These are phyloP conservation scores for Aphelinus atriplicis DNA, from an alignment of 1,140 invertebrate genomes.

Conservation along the genomic window DNA sequence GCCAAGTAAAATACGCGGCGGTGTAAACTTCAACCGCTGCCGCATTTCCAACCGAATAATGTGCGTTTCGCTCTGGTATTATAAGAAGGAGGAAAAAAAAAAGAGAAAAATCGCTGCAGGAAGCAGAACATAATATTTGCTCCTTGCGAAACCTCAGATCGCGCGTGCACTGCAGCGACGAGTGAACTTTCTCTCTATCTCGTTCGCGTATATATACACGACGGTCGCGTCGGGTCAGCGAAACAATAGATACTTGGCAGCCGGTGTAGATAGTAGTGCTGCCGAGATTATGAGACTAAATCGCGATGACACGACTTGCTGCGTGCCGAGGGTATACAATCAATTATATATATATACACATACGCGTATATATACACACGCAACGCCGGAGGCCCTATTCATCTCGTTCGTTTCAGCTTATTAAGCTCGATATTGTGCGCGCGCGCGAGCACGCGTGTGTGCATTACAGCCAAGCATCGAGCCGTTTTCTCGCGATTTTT, in stretches of 20 bases:
- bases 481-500: no score
- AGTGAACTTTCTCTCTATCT: neutral
- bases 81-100: no score
- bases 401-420: conserved; percentile 35
- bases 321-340: neutral
- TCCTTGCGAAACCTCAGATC: neutral
- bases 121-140: no score
- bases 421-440: conserved; percentile 14
- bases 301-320: conserved; percentile 14
- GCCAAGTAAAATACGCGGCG: no score
- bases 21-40: no score
- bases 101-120: no score
- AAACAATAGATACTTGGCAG: conserved; percentile 39
- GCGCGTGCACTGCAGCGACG: neutral
- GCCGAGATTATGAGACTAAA: neutral
- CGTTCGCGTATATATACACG: neutral
- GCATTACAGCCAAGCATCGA: no score
- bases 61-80: no score
- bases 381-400: conserved; percentile 31
- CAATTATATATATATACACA: neutral
- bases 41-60: no score
- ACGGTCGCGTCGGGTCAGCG: conserved; percentile 26
- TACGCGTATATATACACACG: neutral
- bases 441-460: neutral
- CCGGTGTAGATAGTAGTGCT: conserved; percentile 11